Base-by-base conservation (phyloP, 35 echinoderm and acorn worm species). In the Ophioderma brevispina region DNA sequence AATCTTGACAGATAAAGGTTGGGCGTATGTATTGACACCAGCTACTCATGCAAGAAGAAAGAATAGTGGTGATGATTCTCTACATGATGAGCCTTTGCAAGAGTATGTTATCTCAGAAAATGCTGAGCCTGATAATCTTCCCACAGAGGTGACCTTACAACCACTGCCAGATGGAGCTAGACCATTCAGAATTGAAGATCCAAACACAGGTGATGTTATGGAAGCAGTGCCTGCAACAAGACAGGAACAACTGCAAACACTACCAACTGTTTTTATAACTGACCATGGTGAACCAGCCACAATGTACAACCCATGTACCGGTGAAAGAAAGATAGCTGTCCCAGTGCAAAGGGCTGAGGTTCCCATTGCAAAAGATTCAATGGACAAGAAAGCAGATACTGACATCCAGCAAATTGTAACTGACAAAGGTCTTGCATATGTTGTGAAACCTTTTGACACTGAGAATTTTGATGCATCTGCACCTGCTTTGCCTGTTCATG, bases 381-480 rank as follows among this genome's bases (percentile, higher is more conserved):
- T 70, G 15, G 59, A 70, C 23, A 25, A 8, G 6, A 70, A 70
- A 4, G 23, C 10, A 25, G 10, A 13, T 15, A 25, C 5, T 25
- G 59, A 70, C 28, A 30, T 70, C n/a, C 15, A 6, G 5, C 93
- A 94, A 38, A 40, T 94, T 8, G 33, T 87, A 0, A 91, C 93
- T 63, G 82, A 94, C 31, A 81, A 82, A 81, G 93, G 93, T 40
- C 88, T 77, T 31, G 93, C 83, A 18, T 94, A 76, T 86, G 76
- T 94, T 2, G 33, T 94, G 31, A 92, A 76, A 38, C 94, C 94
- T 25, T 32, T 92, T 11, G 37, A 79, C 70, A 21, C 37, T 33
- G 35, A 64, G 21, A 34, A 0, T 23, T 37, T 85, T 0, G 46
- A 75, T 59, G 15, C 43, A 33, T 30, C 83, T 64, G 33, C 83